Percentiles rank a stretch among this genome's conserved stretches.
phyloP scores from a whole-genome alignment of 1,140 invertebrate genomes.

The Paraescarpia echinospica region DNA sequence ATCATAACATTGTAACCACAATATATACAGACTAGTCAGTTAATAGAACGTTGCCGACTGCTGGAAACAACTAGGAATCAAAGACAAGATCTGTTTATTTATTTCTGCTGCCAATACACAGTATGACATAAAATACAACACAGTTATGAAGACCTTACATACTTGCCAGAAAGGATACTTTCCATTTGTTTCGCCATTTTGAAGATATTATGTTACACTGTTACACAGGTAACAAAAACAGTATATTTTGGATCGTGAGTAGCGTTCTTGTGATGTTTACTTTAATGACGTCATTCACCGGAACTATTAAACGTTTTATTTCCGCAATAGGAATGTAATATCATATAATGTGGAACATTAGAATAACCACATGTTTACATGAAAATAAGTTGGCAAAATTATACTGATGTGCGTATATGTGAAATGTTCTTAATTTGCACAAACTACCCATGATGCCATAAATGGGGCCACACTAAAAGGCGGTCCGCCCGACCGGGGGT shows the following conservation, averaged over 20 bases:
- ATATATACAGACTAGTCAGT: no score
- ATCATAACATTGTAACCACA: no score
- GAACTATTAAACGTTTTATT: no score
- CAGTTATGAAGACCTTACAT: background rate
- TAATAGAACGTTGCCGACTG: no score
- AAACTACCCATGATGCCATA: background rate
- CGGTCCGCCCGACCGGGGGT: no score
- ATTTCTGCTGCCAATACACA: background rate
- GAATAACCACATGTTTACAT: background rate
- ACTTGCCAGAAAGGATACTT: conserved; percentile 9
- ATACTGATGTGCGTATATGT: background rate
- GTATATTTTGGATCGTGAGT: background rate
- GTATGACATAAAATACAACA: background rate
- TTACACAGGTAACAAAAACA: background rate
- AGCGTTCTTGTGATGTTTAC: conserved; percentile 7
- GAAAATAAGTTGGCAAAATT: background rate
- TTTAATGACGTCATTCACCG: conserved; percentile 7
- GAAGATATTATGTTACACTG: background rate
- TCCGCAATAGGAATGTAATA: no score
- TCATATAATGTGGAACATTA: background rate
- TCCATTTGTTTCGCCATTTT: conserved; percentile 15
- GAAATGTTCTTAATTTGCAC: no score
- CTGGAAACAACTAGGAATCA: no score
- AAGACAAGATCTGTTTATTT: no score
- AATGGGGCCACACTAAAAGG: no score